Base-by-base conservation (phyloP, 2,113 vertebrate species). In the Seriola dumerili region DNA sequence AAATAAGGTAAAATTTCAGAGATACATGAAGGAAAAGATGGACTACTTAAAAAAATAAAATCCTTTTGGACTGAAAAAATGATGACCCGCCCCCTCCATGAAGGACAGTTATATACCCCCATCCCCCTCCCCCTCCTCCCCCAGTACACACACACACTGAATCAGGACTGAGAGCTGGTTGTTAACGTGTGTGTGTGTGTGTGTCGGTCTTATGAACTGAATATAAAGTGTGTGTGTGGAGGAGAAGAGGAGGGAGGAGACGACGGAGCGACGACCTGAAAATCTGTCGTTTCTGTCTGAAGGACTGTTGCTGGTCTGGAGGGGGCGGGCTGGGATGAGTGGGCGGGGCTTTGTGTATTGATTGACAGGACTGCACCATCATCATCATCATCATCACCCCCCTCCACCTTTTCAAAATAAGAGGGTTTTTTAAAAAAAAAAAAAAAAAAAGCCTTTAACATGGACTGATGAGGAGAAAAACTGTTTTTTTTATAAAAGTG, bases 381-480 rank as follows among this genome's bases (percentile, higher is more conserved):
- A 86, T 83, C 90, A 86, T 77, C 91, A 86, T 78, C 91, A 91
- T 84, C 91, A 89, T 80, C 90, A 91, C 57, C 57, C 57, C 67
- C 88, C 96, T 95, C 91, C 95, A 86, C 89, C 83, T 83, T 88
- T 78, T 96, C 94, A 92, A 89, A 96, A 94, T 95, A 96, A 96
- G 95, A 95, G 95, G 96, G 96, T 88, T 83, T 84, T 94, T 96
- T 82, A 95, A 96, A 85, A 96, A 95, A 38, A 95, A 96, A 85
- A 96, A 95, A 38, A 38, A 38, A 38, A 8, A 38, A 96, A 77
- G 96, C 96, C 95, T 85, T 96, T 64, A 97, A 97, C 96, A 96
- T 97, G 97, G 97, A 99, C 98, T 94, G 86, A 88, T 94, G 86
- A 88, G 91, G 88, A 91, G 85, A 85, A 21, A 87, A 89, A 89